Evolutionary conservation across 1,140 invertebrate species (phyloP).

Genomic region (Papilio xuthus): DNA sequence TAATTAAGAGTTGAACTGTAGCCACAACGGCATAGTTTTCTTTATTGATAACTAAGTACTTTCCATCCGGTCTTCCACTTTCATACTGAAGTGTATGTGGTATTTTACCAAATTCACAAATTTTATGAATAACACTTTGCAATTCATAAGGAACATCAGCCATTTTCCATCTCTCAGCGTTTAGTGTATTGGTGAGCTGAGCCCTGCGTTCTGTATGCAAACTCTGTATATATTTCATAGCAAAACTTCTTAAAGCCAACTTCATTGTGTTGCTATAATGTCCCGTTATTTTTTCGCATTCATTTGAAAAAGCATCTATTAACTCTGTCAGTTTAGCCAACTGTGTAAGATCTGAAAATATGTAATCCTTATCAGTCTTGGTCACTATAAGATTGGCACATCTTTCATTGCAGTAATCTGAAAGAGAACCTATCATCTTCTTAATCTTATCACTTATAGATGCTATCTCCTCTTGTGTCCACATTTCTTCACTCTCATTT

Average conservation of each 20-base stretch:
- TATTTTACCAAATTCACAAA: conserved; percentile 82
- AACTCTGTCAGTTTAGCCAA: conserved; percentile 89
- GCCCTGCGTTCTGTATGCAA: conserved; percentile 95
- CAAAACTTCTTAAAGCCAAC: conserved; percentile 93
- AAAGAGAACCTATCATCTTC: conserved; percentile 89
- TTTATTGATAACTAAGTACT: conserved; percentile 87
- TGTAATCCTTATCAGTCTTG: conserved; percentile 86
- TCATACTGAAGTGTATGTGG: conserved; percentile 68
- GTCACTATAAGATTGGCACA: conserved; percentile 92
- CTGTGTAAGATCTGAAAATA: conserved; percentile 86
- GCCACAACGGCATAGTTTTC: conserved; percentile 94
- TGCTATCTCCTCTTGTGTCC: conserved; percentile 86
- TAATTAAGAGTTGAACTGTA: conserved; percentile 91
- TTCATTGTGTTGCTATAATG: conserved; percentile 90
- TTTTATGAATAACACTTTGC: conserved; percentile 91
- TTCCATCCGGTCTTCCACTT: conserved; percentile 71
- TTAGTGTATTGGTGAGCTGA: conserved; percentile 92
- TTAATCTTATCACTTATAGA: conserved; percentile 87
- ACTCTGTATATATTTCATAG: conserved; percentile 93
- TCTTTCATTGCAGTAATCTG: conserved; percentile 95
- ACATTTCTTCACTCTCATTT: conserved; percentile 85
- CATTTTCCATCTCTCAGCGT: conserved; percentile 96
- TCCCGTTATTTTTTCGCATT: conserved; percentile 90
- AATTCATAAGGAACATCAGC: conserved; percentile 95
- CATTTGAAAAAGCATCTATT: conserved; percentile 90